Conservation (phyloP, 2,888 invertebrate species). For the Chirona hameri region DNA sequence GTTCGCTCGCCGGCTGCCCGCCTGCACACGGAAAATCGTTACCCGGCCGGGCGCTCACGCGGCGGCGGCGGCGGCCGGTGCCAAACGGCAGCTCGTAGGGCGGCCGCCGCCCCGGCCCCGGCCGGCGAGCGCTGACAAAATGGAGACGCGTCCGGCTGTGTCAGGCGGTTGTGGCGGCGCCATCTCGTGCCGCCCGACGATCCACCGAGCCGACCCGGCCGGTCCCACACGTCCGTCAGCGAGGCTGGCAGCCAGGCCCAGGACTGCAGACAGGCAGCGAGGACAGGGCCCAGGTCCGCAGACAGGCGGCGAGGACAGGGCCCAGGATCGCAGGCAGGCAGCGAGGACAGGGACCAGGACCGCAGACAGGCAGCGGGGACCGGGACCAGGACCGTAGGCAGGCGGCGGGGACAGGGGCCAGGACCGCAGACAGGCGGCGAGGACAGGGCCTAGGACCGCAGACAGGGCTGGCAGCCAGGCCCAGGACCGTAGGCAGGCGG, state of each 20-base stretch:
- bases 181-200: not conserved
- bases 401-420: no score
- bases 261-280: not conserved
- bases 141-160: not conserved
- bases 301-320: not conserved
- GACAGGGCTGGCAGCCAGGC: no score
- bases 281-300: not conserved
- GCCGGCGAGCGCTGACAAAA: not conserved
- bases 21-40: conserved; percentile 27
- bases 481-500: not conserved
- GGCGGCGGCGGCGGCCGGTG: conserved; percentile 13
- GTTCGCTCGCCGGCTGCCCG: not conserved
- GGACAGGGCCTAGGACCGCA: no score
- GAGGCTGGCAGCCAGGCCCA: no score
- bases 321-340: not conserved
- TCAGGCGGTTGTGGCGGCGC: not conserved
- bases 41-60: not conserved
- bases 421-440: no score
- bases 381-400: no score
- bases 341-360: no score
- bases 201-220: no score
- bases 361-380: no score
- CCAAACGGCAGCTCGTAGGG: not conserved
- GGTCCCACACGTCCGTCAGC: no score
- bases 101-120: not conserved